Conservation (phyloP, 2,797 vertebrate species). For the Chiloscyllium punctatum region DNA sequence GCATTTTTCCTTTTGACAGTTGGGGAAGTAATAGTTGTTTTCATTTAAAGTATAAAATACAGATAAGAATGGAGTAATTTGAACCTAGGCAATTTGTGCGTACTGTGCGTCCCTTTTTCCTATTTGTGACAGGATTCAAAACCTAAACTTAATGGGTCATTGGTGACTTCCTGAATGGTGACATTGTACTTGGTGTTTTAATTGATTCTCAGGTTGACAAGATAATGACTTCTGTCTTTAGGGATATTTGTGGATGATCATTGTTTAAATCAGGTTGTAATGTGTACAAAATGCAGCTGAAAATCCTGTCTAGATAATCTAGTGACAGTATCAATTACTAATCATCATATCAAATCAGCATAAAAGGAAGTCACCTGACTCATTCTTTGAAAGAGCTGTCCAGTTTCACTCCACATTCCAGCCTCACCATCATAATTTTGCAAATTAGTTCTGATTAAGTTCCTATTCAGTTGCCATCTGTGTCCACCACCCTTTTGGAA, state of each 20-base stretch:
- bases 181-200: neutral
- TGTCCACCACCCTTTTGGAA: neutral
- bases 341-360: neutral
- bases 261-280: neutral
- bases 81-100: neutral
- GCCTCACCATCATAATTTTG: neutral
- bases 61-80: neutral
- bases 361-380: neutral
- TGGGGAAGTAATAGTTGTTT: neutral
- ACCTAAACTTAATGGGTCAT: neutral
- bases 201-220: neutral
- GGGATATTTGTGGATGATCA: neutral
- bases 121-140: neutral
- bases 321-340: neutral
- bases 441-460: neutral
- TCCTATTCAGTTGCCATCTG: neutral
- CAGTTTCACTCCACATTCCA: neutral
- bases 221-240: neutral
- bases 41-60: neutral
- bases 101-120: neutral
- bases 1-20: neutral
- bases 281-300: neutral
- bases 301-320: neutral
- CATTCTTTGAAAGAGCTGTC: neutral
- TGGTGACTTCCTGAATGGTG: neutral